A percentile compares a stretch with the other conserved stretches of the same genome.
Conservation (phyloP, 1,140 invertebrate species). For the Drepana arcuata region DNA sequence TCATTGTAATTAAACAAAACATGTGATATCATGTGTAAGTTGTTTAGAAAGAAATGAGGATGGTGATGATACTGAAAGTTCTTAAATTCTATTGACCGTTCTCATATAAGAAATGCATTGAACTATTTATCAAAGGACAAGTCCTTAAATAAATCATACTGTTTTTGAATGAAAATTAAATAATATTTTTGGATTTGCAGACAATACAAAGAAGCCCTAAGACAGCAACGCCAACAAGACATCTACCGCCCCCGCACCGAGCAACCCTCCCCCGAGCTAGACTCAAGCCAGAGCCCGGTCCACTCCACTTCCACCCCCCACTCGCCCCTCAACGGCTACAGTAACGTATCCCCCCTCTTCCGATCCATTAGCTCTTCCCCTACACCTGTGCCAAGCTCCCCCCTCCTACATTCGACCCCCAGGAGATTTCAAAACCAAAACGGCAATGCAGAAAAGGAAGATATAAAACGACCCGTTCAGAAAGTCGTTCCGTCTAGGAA, state of each 20-base stretch:
- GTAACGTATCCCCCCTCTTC: conserved; percentile 53
- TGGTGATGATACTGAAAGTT: too few species aligned
- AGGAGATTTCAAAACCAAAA: conserved; percentile 52
- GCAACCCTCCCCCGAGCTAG: conserved; percentile 59
- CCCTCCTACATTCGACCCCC: conserved; percentile 59
- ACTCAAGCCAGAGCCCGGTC: conserved; percentile 47
- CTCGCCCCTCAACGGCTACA: conserved; percentile 65
- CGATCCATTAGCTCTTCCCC: conserved; percentile 52
- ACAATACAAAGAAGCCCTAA: conserved; percentile 91
- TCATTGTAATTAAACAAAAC: too few species aligned
- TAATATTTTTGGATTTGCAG: too few species aligned
- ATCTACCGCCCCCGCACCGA: conserved; percentile 78
- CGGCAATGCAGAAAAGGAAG: conserved; percentile 49
- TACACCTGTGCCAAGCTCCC: conserved; percentile 49
- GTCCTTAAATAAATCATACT: too few species aligned
- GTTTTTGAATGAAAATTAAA: too few species aligned
- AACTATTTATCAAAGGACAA: too few species aligned
- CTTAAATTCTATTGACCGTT: too few species aligned
- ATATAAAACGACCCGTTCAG: conserved; percentile 71
- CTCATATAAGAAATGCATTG: too few species aligned
- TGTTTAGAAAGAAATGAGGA: too few species aligned
- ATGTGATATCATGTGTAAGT: too few species aligned
- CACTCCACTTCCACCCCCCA: conserved; percentile 51
- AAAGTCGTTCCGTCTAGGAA: conserved; percentile 75
- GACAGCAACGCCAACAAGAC: conserved; percentile 85